Conservation (phyloP, 1,140 invertebrate genomes). For the Arion vulgaris region DNA sequence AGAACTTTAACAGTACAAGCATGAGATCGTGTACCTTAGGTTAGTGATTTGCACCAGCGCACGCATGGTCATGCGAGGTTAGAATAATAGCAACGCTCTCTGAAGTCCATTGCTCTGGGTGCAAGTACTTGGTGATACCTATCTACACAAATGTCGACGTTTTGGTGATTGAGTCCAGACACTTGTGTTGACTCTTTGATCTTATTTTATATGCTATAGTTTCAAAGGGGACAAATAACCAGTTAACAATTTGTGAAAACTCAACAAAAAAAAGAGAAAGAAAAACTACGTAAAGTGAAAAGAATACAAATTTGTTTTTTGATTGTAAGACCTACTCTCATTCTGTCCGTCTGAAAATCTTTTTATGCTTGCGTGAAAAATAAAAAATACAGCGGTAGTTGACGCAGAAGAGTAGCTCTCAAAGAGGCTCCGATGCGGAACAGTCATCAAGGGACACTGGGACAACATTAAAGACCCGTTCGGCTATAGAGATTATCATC, state of each 20-base stretch:
- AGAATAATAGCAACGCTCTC: neutral
- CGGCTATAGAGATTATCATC: neutral
- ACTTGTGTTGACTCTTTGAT: neutral
- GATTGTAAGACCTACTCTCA: too few relatives aligned
- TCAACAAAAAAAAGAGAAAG: too few relatives aligned
- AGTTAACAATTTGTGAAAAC: too few relatives aligned
- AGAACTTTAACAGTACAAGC: neutral
- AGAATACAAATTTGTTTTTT: too few relatives aligned
- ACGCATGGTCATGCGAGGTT: neutral
- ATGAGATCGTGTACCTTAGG: neutral
- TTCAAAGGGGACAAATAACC: too few relatives aligned
- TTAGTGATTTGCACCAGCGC: neutral
- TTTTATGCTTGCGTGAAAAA: too few relatives aligned
- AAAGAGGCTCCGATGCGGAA: constrained; percentile 4
- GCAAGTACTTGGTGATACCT: neutral
- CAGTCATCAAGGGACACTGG: neutral
- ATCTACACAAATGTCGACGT: neutral
- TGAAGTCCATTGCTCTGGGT: neutral
- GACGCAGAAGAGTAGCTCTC: too few relatives aligned
- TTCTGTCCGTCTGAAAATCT: too few relatives aligned
- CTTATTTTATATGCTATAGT: neutral
- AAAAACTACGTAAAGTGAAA: too few relatives aligned
- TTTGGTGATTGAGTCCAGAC: neutral
- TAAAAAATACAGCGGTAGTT: too few relatives aligned
- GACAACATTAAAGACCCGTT: neutral